A percentile compares a stretch with the other conserved stretches of the same genome.
phyloP scores from a whole-genome alignment of 2,797 vertebrate species.

The Columba guinea region DNA sequence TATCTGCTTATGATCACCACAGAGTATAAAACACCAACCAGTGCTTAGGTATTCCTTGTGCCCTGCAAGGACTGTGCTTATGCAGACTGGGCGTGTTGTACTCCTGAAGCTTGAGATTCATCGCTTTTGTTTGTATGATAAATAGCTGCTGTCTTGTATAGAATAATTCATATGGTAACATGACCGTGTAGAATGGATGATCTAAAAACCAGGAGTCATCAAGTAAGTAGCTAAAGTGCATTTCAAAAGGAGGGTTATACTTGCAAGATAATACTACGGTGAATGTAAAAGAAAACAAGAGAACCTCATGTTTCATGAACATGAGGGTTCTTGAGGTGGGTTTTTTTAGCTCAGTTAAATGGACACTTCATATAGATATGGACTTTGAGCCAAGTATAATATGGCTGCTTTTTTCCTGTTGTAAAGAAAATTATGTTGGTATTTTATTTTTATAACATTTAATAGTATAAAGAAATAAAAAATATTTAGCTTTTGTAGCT shows the following conservation, averaged over 20 bases:
- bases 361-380: neutral
- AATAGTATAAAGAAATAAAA: neutral
- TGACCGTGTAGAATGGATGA: neutral
- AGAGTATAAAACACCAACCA: neutral
- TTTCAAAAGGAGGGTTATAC: neutral
- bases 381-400: neutral
- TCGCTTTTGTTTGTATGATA: neutral
- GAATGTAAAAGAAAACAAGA: neutral
- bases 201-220: neutral
- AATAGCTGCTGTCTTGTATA: neutral
- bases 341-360: neutral
- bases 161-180: neutral
- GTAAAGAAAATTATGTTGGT: neutral
- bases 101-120: neutral
- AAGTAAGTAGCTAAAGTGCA: neutral
- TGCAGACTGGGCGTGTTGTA: neutral
- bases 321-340: neutral
- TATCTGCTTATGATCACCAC: neutral
- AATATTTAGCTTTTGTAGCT: neutral
- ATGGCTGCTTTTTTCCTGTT: neutral
- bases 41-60: neutral
- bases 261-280: neutral
- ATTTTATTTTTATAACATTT: neutral
- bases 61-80: neutral
- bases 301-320: neutral